phyloP scores from a whole-genome alignment of 1,140 invertebrate genomes.

The Ceratina australensis region DNA sequence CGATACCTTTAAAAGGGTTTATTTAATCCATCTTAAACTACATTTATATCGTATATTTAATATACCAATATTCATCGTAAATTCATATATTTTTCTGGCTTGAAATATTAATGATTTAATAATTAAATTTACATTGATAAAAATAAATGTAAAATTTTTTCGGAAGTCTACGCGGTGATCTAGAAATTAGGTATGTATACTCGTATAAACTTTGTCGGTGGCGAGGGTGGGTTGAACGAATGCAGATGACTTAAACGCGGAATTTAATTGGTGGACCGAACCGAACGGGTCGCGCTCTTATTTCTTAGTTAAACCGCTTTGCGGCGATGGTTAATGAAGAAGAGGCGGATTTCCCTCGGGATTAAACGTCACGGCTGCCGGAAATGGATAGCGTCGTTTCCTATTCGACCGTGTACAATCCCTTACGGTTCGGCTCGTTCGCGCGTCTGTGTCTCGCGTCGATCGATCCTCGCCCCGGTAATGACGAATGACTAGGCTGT shows the following conservation, averaged over 20 bases:
- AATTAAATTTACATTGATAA: no score
- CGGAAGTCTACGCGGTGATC: no score
- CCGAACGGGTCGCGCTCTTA: conserved; percentile 23
- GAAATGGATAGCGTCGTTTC: conserved; percentile 61
- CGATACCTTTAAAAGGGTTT: not conserved
- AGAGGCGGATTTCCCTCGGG: conserved; percentile 59
- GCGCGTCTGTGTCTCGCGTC: conserved; percentile 1
- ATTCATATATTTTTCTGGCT: no score
- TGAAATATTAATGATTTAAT: no score
- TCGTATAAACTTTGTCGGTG: no score
- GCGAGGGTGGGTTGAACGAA: no score
- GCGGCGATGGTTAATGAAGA: conserved; percentile 44
- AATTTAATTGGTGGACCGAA: conserved; percentile 24
- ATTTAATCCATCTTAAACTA: not conserved
- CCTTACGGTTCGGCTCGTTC: conserved; percentile 43
- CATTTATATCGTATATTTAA: no score
- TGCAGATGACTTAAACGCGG: conserved; percentile 5
- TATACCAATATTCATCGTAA: no score
- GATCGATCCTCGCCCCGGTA: conserved; percentile 16
- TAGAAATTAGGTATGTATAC: no score
- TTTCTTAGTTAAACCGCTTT: conserved; percentile 49
- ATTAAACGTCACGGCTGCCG: conserved; percentile 62
- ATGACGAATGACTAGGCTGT: conserved; percentile 25
- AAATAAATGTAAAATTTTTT: no score
- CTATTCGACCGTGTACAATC: conserved; percentile 53